Evolutionary conservation across 2,888 invertebrate species (phyloP), one percentile per base, ranked within the genome.

Genomic region (Lutraria lutraria): DNA sequence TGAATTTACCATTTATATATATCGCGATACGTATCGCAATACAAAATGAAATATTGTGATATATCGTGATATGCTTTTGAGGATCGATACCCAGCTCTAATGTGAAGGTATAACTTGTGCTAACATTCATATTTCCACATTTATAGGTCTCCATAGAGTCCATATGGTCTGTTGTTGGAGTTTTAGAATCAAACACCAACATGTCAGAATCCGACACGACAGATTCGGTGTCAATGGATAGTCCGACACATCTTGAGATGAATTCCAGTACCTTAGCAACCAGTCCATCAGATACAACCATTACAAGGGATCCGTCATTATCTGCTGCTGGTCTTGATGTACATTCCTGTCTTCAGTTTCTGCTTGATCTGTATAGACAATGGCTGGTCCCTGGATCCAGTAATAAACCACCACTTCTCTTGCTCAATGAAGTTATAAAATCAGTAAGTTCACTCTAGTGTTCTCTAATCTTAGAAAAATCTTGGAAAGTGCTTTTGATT

Each of bases 271-370:
- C 83, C 81, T 88, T 92, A 29, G 93, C 87, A 88, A 93, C 90
- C 88, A 92, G 92, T 89, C 86, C 92, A 83, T 63, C 89, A 63
- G 88, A 90, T 83, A 31, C 88, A 52, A 89, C 86, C 31, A 94
- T 94, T 43, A 92, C 91, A 8, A 92, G 93, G 63, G 95, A 95
- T 83, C 91, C 95, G 63, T 95, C 95, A 86, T 94, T 96, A 82
- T 95, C 97, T 82, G 97, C 97, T 83, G 97, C 97, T 81, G 96
- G 96, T 19, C 94, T 99, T 63, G 99, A 99, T 97, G 97, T 99
- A 54, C 98, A 98, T 96, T 99, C 99, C 89, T 99, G 99, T 97
- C 97, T 99, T 85, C 98, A 99, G 96, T 98, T 99, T 95, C 97
- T 99, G 29, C 97, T 99, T 96, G 99, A 99, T 96, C 97, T 99